Conservation (phyloP, 64 coral and sea anemone species). For the Stichodactyla mertensii region DNA sequence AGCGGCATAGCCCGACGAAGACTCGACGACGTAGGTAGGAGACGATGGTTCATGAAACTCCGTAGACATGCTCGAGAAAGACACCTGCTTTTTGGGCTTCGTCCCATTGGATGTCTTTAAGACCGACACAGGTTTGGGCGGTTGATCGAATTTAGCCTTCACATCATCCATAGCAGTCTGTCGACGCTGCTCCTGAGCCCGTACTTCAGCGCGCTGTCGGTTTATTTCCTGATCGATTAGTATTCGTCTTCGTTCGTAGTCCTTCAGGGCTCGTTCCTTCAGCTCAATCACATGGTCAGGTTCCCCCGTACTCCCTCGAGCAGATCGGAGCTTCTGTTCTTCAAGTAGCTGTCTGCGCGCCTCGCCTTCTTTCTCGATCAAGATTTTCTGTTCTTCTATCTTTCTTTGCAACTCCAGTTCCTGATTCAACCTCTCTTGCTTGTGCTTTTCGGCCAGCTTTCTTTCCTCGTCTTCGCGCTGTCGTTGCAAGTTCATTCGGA, state of each 20-base stretch:
- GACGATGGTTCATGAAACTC: constrained; percentile 70
- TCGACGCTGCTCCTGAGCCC: not conserved
- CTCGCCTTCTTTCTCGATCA: constrained; percentile 77
- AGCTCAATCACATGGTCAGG: constrained; percentile 69
- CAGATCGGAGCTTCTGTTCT: constrained; percentile 27
- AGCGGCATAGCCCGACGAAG: constrained; percentile 59
- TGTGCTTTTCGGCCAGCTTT: constrained; percentile 38
- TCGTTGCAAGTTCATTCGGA: constrained; percentile 42
- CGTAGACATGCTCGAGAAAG: constrained; percentile 73
- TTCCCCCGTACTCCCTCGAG: constrained; percentile 9
- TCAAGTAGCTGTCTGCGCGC: constrained; percentile 46
- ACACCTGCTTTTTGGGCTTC: constrained; percentile 87
- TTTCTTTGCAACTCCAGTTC: constrained; percentile 50
- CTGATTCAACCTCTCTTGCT: constrained; percentile 27
- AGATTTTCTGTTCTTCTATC: constrained; percentile 59
- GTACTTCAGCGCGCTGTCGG: constrained; percentile 27
- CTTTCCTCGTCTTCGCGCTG: constrained; percentile 53
- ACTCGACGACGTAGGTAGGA: constrained; percentile 61
- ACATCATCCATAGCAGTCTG: constrained; percentile 18
- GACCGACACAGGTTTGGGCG: constrained; percentile 43
- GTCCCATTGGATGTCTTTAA: constrained; percentile 43
- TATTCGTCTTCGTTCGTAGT: constrained; percentile 70
- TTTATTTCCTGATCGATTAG: constrained; percentile 77
- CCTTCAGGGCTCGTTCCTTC: constrained; percentile 62
- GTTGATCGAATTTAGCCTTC: constrained; percentile 38